Evolutionary conservation across 2,888 invertebrate species (phyloP), one percentile per base, ranked within the genome.

Genomic region (Cheilosia pagana): DNA sequence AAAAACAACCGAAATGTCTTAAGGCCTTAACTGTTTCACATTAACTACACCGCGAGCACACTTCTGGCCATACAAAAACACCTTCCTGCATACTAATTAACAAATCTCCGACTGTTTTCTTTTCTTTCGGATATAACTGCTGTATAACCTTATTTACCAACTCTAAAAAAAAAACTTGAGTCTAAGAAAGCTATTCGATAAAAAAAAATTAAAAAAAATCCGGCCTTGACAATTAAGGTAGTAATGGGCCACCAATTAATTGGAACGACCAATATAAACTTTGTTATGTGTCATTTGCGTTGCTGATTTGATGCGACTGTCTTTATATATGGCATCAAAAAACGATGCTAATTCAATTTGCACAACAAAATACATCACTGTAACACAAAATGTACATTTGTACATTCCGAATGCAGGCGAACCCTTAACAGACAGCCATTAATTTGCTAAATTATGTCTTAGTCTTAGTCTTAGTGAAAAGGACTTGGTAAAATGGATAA

Each of bases 221-320:
- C 43, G 50, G 68, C 77, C 53, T 62, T 70, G 68, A 70, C 77
- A 60, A 55, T 62, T 70, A 70, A 62, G 77, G 77, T 28, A 39
- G 77, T 77, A 77, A 77, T 77, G 77, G 77, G 60, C 60, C 53
- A 77, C 77, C 74, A 74, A 74, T 45, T 57, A 74, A 74, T 74
- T 65, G 74, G 63, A 74, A 63, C 74, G 68, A 70, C 62, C 62
- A 53, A 45, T 72, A 55, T 62, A 63, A 63, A 72, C 35, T 35
- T 67, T 59, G 19, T n/a, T 53, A 45, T 70, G 68, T 70, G 52
- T 43, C 62, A 72, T 72, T 43, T 52, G 43, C 19, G 50, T 28
- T 45, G 31, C 28, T 52, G 14, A 35, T 76, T 60, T 45, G 31
- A 16, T 25, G 41, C 19, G 28, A 14, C 19, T 14, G 4, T 8